Base-by-base conservation (phyloP, 2,888 invertebrate genomes). In the Diadromus collaris region DNA sequence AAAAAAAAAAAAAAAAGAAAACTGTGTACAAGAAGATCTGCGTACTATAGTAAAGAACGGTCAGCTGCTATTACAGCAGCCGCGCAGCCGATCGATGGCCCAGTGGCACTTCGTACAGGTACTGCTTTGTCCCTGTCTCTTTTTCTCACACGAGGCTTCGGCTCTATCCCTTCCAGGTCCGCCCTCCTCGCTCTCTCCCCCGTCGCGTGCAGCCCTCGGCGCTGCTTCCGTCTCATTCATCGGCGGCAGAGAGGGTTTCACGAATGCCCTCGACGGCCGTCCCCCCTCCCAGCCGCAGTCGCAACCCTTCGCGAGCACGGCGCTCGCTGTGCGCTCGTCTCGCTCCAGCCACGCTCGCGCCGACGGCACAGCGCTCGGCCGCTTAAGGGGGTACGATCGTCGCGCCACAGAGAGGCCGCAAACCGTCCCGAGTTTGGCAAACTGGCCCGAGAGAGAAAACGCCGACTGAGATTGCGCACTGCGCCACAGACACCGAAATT, bases 11-110 rank as follows among this genome's bases (percentile, higher is more conserved):
- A 10, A 58, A 41, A 21, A 71, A 38, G 16, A 38, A 56, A 58
- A 58, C 41, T 64, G 73, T 58, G 72, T 78, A 76, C 78, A 71
- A 76, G 38, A 41, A 77, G 83, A 85, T 79, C 81, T 85, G 84
- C 83, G 83, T 84, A 63, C 67, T 51, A 68, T 75, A 56, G 81
- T 77, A 82, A 79, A 80, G 68, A 84, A 84, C 82, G 83, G 84
- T 87, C 87, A 87, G 87, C 86, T 87, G 86, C 82, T 84, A 83
- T 79, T 78, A 81, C 79, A 82, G 82, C 75, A 83, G 79, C 71
- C 85, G 87, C 86, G 87, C 88, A 88, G 81, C 82, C 87, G 89
- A 89, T 89, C 89, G 88, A 89, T 89, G 87, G 86, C 88, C 86
- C 86, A 87, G 84, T 88, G 83, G 85, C 86, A 84, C 84, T 84